Evolutionary conservation across 2,113 vertebrate genomes (phyloP).

Genomic region (Eidolon helvum): DNA sequence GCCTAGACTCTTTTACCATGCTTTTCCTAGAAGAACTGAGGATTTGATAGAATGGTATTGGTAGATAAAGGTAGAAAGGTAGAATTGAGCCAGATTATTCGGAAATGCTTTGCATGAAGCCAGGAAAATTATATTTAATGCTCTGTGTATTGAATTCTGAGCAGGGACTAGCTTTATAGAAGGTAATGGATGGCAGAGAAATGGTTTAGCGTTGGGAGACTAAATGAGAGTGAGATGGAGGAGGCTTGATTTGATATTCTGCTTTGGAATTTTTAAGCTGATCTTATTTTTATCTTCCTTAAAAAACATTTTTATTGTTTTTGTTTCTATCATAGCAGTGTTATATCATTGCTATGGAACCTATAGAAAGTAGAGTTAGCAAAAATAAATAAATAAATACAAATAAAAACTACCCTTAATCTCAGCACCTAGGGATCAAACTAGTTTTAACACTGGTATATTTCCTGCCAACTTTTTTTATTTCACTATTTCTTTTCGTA

Average conservation of each 20-base stretch:
- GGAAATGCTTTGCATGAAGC: slow-evolving; percentile 27
- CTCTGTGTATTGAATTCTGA: background rate
- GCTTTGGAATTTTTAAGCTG: background rate
- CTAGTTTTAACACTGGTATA: background rate
- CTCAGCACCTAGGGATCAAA: background rate
- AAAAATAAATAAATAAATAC: slow-evolving; percentile 30
- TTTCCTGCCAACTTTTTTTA: background rate
- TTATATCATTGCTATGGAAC: background rate
- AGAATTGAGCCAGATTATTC: background rate
- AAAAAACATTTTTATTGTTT: slow-evolving; percentile 3
- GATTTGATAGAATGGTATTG: background rate
- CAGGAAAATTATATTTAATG: background rate
- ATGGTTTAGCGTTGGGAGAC: background rate
- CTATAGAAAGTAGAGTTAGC: slow-evolving; percentile 14
- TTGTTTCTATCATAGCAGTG: background rate
- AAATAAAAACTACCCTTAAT: slow-evolving; percentile 2
- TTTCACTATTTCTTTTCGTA: background rate
- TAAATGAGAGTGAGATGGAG: background rate
- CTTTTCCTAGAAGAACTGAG: background rate
- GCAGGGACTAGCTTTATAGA: background rate
- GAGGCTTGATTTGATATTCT: slow-evolving; percentile 8
- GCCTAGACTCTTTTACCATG: background rate
- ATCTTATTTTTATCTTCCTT: slow-evolving; percentile 10
- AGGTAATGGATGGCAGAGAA: background rate
- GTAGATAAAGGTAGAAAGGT: background rate